These are phyloP conservation scores for Lasioglossum malachurum DNA, from an alignment of 2,888 invertebrate genomes.

Conservation along the genomic window DNA sequence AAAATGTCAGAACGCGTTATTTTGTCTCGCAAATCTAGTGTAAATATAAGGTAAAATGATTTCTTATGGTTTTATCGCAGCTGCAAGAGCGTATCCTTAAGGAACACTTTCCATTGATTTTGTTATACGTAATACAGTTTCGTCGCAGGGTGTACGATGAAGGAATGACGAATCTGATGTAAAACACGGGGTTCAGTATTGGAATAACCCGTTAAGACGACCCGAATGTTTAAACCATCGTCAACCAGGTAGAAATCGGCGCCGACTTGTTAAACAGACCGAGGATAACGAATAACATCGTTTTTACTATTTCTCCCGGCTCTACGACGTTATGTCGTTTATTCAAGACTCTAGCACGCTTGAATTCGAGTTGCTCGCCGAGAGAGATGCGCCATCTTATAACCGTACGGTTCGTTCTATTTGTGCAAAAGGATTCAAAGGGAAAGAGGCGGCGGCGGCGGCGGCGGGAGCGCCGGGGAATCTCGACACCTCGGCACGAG, in stretches of 20 bases:
- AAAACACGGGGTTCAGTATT: not conserved
- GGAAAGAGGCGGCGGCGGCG: not conserved
- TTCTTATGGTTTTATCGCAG: no score
- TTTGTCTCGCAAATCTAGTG: no score
- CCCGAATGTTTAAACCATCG: not conserved
- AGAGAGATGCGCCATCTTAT: conserved; percentile 12
- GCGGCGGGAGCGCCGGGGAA: not conserved
- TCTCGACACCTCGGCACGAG: conserved; percentile 18
- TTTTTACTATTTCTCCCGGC: not conserved
- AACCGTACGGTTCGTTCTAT: conserved; percentile 13
- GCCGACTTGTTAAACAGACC: not conserved
- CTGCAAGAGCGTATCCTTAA: no score
- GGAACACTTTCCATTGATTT: not conserved
- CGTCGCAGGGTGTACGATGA: not conserved
- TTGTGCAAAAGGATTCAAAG: not conserved
- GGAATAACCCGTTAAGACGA: not conserved
- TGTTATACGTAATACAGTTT: not conserved
- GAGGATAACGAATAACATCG: not conserved
- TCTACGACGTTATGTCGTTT: not conserved
- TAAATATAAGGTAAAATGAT: no score
- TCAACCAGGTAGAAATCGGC: not conserved
- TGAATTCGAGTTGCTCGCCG: not conserved
- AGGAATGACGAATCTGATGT: not conserved
- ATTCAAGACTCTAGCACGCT: not conserved
- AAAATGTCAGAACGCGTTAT: no score